Evolutionary conservation across 2,888 invertebrate species (phyloP).

Genomic region (Dysmachus trigonus): DNA sequence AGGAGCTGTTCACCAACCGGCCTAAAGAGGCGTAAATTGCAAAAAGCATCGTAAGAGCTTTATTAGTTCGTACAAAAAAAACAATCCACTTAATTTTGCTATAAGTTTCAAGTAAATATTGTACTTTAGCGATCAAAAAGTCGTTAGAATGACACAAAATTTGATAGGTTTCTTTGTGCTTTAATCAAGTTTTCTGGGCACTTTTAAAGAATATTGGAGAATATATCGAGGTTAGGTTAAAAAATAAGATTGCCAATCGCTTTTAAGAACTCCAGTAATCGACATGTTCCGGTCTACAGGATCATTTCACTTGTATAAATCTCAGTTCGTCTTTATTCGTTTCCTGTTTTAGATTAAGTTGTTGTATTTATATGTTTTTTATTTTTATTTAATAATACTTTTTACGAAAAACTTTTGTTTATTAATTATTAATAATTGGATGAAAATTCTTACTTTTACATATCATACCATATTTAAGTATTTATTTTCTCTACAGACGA

Average conservation of each 20-base stretch:
- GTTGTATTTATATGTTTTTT: constrained; percentile 8
- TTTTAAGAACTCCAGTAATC: background rate
- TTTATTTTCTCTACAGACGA: too few species aligned
- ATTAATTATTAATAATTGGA: background rate
- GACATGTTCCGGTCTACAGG: background rate
- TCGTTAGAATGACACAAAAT: background rate
- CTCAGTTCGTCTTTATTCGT: background rate
- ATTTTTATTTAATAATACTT: constrained; percentile 21
- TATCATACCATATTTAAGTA: background rate
- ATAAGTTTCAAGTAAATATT: background rate
- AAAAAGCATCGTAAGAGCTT: background rate
- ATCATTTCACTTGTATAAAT: constrained; percentile 5
- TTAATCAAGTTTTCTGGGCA: background rate
- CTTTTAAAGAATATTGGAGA: background rate
- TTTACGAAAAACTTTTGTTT: background rate
- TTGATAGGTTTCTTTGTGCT: background rate
- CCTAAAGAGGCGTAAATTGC: constrained; percentile 63
- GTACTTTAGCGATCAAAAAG: background rate
- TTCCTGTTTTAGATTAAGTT: background rate
- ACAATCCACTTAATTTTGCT: background rate
- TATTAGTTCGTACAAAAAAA: constrained; percentile 5
- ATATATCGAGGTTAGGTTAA: background rate
- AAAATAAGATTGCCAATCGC: background rate
- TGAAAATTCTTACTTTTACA: background rate
- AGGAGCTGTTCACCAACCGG: constrained; percentile 78